A percentile compares a stretch with the other conserved stretches of the same genome.
These are phyloP conservation scores for Bombyx mandarina DNA, from an alignment of 1,140 invertebrate species.

Conservation along the genomic window DNA sequence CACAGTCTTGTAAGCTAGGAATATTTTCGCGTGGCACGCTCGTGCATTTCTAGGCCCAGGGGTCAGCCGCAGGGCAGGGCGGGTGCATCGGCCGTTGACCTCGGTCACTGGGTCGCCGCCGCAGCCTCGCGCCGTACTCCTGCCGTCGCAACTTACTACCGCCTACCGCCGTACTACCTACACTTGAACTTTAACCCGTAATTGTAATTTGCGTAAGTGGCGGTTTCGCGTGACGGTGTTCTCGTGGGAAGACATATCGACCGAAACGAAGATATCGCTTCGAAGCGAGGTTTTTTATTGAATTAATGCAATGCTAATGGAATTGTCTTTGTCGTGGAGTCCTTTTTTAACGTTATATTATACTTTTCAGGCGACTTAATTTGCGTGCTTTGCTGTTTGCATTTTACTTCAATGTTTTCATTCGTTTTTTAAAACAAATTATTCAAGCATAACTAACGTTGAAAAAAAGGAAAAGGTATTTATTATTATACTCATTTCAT, in stretches of 20 bases:
- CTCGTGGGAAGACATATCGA: slow-evolving; percentile 1
- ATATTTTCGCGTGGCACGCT: slow-evolving; percentile 1
- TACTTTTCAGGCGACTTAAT: too few species aligned
- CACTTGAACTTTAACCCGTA: slow-evolving; percentile 48
- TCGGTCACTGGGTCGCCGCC: slow-evolving; percentile 56
- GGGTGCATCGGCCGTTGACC: slow-evolving; percentile 48
- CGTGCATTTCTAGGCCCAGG: slow-evolving; percentile 32
- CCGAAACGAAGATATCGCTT: neutral
- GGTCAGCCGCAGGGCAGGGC: slow-evolving; percentile 40
- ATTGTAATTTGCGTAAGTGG: slow-evolving; percentile 10
- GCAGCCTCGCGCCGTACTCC: slow-evolving; percentile 23
- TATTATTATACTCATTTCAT: too few species aligned
- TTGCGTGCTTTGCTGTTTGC: too few species aligned
- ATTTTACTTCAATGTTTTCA: too few species aligned
- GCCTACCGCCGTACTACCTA: slow-evolving; percentile 28
- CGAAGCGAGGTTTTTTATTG: too few species aligned
- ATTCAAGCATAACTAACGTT: too few species aligned
- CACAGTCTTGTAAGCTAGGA: neutral
- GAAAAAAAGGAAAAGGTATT: too few species aligned
- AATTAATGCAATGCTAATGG: too few species aligned
- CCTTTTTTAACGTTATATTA: too few species aligned
- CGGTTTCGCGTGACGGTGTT: slow-evolving; percentile 1
- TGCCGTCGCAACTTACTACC: slow-evolving; percentile 19
- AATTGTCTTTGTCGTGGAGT: too few species aligned
- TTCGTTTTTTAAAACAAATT: too few species aligned